phyloP scores from a whole-genome alignment of 2,797 vertebrate species.

The Harpagifer antarcticus region DNA sequence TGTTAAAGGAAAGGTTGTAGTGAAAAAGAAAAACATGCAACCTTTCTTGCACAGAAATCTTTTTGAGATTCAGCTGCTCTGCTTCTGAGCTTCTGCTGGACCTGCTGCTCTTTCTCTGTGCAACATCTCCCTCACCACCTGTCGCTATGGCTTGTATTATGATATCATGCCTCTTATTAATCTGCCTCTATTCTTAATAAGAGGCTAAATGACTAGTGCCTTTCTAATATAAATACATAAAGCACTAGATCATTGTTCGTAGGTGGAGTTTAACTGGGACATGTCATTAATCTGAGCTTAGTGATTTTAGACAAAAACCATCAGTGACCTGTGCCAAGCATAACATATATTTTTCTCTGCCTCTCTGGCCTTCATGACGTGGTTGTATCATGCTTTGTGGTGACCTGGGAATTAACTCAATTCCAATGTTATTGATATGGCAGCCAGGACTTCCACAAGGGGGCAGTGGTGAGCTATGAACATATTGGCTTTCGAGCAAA shows the following conservation, averaged over 20 bases:
- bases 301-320: too few relatives aligned
- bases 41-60: neutral
- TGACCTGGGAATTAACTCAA: too few relatives aligned
- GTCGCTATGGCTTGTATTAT: neutral
- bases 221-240: neutral
- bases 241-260: neutral
- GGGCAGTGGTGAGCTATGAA: conserved; percentile 46
- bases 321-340: too few relatives aligned
- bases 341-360: neutral
- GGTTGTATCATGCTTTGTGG: neutral
- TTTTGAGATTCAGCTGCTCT: conserved; percentile 1
- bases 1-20: neutral
- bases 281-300: too few relatives aligned
- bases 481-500: neutral
- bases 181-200: neutral
- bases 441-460: conserved; percentile 41
- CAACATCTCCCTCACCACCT: conserved; percentile 14
- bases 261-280: neutral
- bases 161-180: neutral
- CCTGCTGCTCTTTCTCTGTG: conserved; percentile 20
- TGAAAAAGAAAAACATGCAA: neutral
- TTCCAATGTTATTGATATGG: neutral
- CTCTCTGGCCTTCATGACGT: neutral
- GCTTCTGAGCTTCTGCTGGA: conserved; percentile 23
- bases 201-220: too few relatives aligned